phyloP scores from a whole-genome alignment of 2,888 invertebrate genomes.

The Deladenus siricidicola region DNA sequence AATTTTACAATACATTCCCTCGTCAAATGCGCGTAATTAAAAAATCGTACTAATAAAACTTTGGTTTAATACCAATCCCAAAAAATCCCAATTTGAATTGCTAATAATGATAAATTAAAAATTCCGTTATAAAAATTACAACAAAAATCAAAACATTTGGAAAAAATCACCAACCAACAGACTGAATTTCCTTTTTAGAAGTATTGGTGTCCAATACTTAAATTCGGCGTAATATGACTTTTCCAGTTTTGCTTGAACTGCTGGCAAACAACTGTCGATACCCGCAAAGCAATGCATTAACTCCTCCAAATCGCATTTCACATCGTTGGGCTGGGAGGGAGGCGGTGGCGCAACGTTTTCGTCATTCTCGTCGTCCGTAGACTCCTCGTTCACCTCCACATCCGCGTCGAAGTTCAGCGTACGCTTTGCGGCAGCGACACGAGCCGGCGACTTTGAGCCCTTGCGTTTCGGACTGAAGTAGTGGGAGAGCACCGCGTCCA shows the following conservation, averaged over 20 bases:
- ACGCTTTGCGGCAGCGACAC: background rate
- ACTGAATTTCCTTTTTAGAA: background rate
- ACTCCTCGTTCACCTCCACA: background rate
- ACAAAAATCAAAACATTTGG: too few relatives aligned
- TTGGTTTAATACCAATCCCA: too few relatives aligned
- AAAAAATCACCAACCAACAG: background rate
- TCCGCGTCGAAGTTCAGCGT: background rate
- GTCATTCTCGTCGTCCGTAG: background rate
- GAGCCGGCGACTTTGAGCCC: background rate
- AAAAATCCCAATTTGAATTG: background rate
- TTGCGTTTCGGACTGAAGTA: background rate
- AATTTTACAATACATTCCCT: too few relatives aligned
- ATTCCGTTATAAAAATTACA: too few relatives aligned
- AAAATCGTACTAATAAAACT: too few relatives aligned
- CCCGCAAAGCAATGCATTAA: background rate
- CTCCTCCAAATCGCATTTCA: background rate
- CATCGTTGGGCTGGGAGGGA: background rate
- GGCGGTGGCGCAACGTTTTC: background rate
- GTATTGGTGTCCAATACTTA: background rate
- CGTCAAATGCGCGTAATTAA: too few relatives aligned
- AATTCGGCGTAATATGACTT: background rate
- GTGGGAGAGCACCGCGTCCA: background rate
- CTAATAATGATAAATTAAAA: background rate
- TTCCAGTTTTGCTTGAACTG: background rate
- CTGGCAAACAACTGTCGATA: background rate